Base-by-base conservation (phyloP, 2,888 invertebrate genomes). In the Neuroscelio doddi region DNA sequence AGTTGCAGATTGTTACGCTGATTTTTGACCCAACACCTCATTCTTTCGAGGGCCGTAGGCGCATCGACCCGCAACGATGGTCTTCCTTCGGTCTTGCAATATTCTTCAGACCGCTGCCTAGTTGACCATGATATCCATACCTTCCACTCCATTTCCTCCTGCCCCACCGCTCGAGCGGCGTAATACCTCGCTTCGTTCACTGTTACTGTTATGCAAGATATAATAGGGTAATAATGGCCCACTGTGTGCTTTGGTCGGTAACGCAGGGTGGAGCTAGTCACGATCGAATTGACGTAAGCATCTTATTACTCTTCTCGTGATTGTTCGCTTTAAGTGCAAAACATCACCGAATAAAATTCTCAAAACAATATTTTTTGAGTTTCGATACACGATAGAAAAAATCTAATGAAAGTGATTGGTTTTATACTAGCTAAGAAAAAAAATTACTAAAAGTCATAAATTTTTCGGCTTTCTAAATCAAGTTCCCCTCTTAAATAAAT, bases 191-290 rank as follows among this genome's bases (percentile, higher is more conserved):
- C 78, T 80, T 76, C 70, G 73, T 75, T 80, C 70, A 73, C 80
- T 78, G 78, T 81, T 80, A 79, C 82, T 80, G 78, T 83, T 82
- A 80, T 79, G 82, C 82, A 83, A 83, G 76, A 78, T 74, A 78
- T 83, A 83, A 83, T 82, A 76, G 80, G 80, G 72, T 80, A 82
- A 83, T 82, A 82, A 82, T 82, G 81, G 80, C 76, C 69, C 68
- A 72, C 66, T 62, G 75, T 74, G 72, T 66, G 70, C 70, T 61
- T 71, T 64, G 71, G 68, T 68, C 71, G 75, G 78, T 75, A 80
- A 80, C 74, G 70, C 74, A 79, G 83, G 83, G 83, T 82, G 83
- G 82, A 80, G 82, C 75, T 74, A 75, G 81, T 83, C 83, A 84
- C 83, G 83, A 83, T 74, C 75, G 74, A 73, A 79, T 78, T 78